phyloP scores from a whole-genome alignment of 2,797 vertebrate species.

The Anomalospiza imberbis region DNA sequence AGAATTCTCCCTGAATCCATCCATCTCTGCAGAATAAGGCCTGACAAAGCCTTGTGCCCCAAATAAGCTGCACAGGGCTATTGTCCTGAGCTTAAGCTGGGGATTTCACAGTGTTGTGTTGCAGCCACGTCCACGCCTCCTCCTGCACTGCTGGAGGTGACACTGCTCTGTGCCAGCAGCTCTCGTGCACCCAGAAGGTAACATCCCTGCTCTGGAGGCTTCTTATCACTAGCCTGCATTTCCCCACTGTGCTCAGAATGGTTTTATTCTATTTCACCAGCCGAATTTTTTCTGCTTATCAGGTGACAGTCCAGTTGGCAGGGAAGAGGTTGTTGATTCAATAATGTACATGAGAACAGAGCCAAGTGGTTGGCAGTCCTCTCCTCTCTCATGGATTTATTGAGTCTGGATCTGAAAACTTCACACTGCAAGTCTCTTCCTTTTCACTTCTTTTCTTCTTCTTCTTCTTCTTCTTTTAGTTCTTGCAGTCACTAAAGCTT shows the following conservation, averaged over 20 bases:
- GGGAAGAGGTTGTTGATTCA: not conserved
- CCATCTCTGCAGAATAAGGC: not conserved
- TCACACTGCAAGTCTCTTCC: not conserved
- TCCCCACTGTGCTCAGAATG: not conserved
- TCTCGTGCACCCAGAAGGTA: not conserved
- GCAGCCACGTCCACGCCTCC: not conserved
- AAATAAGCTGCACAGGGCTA: not conserved
- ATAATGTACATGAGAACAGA: accelerated
- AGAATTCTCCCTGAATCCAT: not conserved
- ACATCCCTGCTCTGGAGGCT: not conserved
- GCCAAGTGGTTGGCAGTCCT: not conserved
- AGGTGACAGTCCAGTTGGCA: not conserved
- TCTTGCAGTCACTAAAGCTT: not conserved
- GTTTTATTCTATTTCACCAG: not conserved
- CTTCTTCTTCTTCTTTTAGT: not conserved
- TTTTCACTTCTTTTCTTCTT: not conserved
- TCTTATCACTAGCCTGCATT: not conserved
- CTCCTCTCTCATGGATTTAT: not conserved
- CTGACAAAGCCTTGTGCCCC: not conserved
- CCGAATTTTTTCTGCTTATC: not conserved
- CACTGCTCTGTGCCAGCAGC: not conserved
- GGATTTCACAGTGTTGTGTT: accelerated
- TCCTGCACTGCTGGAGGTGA: not conserved
- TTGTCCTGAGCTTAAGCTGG: not conserved
- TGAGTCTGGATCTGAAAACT: not conserved